phyloP scores from a whole-genome alignment of 2,113 vertebrate species.

The Petromus typicus region DNA sequence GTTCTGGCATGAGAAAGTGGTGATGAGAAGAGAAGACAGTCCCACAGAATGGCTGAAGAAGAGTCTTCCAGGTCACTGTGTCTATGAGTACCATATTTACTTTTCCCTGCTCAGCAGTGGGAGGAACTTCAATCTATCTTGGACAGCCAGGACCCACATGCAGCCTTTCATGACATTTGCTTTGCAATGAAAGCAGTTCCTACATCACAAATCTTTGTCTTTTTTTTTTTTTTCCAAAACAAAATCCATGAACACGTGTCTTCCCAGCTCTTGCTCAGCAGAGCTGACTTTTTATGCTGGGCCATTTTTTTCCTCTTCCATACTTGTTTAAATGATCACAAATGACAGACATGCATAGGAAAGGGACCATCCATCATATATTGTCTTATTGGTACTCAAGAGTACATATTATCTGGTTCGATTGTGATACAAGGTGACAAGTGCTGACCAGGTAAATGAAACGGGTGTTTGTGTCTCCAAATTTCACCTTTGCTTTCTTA shows the following conservation, averaged over 20 bases:
- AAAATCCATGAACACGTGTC: neutral
- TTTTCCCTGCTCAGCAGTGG: neutral
- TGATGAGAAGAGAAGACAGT: neutral
- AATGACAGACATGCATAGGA: neutral
- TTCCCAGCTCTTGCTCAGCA: neutral
- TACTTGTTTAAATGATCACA: neutral
- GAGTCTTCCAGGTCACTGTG: neutral
- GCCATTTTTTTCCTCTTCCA: neutral
- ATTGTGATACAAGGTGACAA: neutral
- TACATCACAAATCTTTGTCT: neutral
- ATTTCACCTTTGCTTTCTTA: neutral
- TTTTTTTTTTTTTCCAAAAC: neutral
- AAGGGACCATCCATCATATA: neutral
- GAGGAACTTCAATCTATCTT: neutral
- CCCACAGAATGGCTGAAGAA: neutral
- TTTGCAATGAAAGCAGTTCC: neutral
- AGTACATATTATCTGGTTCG: neutral
- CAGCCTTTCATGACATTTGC: neutral
- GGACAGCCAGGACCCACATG: neutral
- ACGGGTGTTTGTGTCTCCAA: neutral
- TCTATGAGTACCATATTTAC: neutral
- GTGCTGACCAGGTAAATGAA: neutral
- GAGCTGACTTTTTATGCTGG: neutral
- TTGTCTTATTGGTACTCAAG: neutral
- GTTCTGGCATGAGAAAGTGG: neutral